A percentile compares a stretch with the other conserved stretches of the same genome.
phyloP scores from a whole-genome alignment of 2,113 vertebrate species.

The Sinocyclocheilus maitianheensis region DNA sequence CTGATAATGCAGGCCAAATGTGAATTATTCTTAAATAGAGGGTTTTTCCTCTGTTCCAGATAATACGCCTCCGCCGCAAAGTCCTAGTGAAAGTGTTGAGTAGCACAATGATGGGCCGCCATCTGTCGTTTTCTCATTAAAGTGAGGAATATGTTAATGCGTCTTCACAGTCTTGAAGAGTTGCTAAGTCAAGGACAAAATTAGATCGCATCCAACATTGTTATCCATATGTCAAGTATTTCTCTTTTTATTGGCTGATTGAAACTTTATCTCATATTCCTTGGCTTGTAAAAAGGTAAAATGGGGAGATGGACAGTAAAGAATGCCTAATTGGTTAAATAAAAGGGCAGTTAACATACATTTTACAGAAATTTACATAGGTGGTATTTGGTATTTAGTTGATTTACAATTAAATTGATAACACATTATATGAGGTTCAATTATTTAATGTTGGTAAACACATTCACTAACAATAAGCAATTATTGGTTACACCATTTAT shows the following conservation, averaged over 20 bases:
- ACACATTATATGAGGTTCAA: no score
- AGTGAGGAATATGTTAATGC: slow-evolving; percentile 73
- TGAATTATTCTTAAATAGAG: slow-evolving; percentile 22
- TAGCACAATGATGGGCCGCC: slow-evolving; percentile 62
- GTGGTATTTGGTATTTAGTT: no score
- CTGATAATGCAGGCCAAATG: slow-evolving; percentile 16
- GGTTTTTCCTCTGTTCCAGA: slow-evolving; percentile 18
- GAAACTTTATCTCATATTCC: slow-evolving; percentile 3
- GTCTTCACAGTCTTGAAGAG: slow-evolving; percentile 60
- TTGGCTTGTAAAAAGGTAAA: not conserved
- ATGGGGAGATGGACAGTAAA: not conserved
- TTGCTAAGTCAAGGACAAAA: slow-evolving; percentile 74
- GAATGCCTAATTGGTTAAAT: not conserved
- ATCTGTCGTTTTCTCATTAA: slow-evolving; percentile 73
- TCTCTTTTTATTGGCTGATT: slow-evolving; percentile 50
- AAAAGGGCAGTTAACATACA: not conserved
- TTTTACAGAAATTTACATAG: no score
- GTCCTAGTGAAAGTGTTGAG: slow-evolving; percentile 55
- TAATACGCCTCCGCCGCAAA: slow-evolving; percentile 6
- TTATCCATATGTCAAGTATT: slow-evolving; percentile 64
- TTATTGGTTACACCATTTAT: no score
- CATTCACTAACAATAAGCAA: no score
- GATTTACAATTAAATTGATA: no score
- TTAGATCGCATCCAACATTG: slow-evolving; percentile 65
- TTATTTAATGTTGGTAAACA: no score